Evolutionary conservation across 2,888 invertebrate genomes (phyloP).

Genomic region (Oligia strigilis): DNA sequence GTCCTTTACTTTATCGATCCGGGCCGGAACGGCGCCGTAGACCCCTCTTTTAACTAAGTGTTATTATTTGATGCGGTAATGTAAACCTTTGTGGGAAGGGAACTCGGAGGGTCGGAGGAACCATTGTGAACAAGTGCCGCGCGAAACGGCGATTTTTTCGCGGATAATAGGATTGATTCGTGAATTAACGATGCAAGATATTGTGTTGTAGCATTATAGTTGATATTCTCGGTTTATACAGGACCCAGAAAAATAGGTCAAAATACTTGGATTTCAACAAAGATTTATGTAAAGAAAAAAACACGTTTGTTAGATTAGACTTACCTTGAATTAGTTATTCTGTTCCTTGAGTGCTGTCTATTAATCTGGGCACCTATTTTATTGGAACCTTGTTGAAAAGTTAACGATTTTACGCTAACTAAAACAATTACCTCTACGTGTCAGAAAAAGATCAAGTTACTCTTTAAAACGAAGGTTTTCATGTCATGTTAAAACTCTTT

Average conservation of each 20-base stretch:
- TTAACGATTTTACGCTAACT: not conserved
- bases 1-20: conserved; percentile 71
- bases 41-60: conserved; percentile 75
- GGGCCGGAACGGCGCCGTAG: conserved; percentile 56
- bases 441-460: not conserved
- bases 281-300: not conserved
- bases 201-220: conserved; percentile 11
- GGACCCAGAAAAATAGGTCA: not conserved
- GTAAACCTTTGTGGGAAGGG: conserved; percentile 74
- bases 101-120: conserved; percentile 64
- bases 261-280: not conserved
- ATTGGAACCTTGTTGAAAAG: not conserved
- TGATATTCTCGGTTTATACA: conserved; percentile 1
- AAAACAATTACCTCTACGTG: not conserved
- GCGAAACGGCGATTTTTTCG: conserved; percentile 43
- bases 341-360: too few species aligned
- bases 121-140: conserved; percentile 61
- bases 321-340: too few species aligned
- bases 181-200: conserved; percentile 44
- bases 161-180: conserved; percentile 48
- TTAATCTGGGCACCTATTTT: too few species aligned
- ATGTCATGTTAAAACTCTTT: not conserved
- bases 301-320: not conserved
- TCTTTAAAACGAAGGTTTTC: not conserved
- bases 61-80: conserved; percentile 84